Percentiles rank a stretch among this genome's conserved stretches.
phyloP scores from a whole-genome alignment of 2,888 invertebrate genomes.

The Caenorhabditis sinica region DNA sequence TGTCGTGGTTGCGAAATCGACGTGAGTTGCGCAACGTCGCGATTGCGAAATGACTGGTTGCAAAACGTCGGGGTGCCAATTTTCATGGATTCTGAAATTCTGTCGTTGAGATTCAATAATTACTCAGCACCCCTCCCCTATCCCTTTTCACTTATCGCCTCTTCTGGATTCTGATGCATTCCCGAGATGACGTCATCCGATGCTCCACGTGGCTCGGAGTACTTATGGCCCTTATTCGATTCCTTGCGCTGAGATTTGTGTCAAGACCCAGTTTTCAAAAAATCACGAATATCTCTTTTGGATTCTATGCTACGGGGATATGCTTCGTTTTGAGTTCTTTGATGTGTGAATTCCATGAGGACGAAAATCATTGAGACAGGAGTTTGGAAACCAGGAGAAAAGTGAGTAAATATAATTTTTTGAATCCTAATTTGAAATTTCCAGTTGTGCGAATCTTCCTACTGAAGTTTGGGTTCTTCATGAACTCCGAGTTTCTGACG shows the following conservation, averaged over 20 bases:
- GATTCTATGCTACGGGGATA: neutral
- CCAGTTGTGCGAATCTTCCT: neutral
- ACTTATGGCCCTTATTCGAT: conserved; percentile 21
- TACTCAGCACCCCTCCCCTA: conserved; percentile 12
- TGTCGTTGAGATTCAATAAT: too few relatives aligned
- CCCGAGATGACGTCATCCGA: conserved; percentile 15
- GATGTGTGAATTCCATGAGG: neutral
- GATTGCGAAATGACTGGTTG: too few relatives aligned
- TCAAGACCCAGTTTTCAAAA: neutral
- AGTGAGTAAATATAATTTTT: neutral
- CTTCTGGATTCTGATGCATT: neutral
- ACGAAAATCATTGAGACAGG: neutral
- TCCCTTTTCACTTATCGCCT: neutral
- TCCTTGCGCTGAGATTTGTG: neutral
- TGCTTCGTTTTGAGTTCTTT: neutral
- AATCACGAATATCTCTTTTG: neutral
- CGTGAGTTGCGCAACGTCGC: too few relatives aligned
- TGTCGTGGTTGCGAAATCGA: too few relatives aligned
- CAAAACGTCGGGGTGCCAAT: too few relatives aligned
- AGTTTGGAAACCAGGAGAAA: neutral
- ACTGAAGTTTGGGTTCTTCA: neutral
- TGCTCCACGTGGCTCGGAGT: conserved; percentile 33
- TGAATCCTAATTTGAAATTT: too few relatives aligned
- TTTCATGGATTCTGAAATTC: too few relatives aligned
- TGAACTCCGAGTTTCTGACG: neutral